Percentiles rank a stretch among this genome's conserved stretches.
Conservation (phyloP, 2,888 invertebrate species). For the Ophion obscuratus region DNA sequence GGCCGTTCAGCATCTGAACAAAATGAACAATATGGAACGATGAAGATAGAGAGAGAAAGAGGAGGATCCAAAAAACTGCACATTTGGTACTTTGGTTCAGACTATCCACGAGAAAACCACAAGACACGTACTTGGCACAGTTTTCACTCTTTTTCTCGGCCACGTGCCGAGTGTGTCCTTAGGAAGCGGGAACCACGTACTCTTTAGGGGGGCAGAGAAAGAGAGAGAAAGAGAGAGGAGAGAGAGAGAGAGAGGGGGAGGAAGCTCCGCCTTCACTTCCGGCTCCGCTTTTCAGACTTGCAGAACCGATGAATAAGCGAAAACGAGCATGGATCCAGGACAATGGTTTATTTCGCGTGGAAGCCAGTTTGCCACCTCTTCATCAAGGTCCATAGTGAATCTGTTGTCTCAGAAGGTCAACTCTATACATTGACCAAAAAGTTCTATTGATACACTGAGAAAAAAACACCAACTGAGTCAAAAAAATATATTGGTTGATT, state of each 20-base stretch:
- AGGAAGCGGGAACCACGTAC: neutral
- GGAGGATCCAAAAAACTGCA: slow-evolving; percentile 38
- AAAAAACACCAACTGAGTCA: too few species aligned
- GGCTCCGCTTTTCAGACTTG: slow-evolving; percentile 34
- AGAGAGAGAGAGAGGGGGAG: neutral
- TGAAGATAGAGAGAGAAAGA: slow-evolving; percentile 13
- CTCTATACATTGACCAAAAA: too few species aligned
- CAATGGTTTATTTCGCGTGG: slow-evolving; percentile 22
- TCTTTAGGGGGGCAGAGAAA: neutral
- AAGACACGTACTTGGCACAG: slow-evolving; percentile 65
- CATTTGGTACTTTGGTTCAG: slow-evolving; percentile 48
- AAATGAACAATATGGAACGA: slow-evolving; percentile 20
- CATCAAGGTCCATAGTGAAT: too few species aligned
- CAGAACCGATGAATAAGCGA: slow-evolving; percentile 58
- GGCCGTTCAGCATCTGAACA: neutral
- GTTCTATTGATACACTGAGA: too few species aligned
- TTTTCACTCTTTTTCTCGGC: slow-evolving; percentile 56
- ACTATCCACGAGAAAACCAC: slow-evolving; percentile 36
- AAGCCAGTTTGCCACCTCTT: neutral
- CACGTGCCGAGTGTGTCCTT: slow-evolving; percentile 39
- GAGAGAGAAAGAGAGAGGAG: neutral
- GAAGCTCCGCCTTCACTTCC: slow-evolving; percentile 5
- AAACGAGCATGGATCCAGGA: slow-evolving; percentile 32
- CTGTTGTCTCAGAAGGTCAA: too few species aligned
- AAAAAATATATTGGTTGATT: too few species aligned